Evolutionary conservation across 2,888 invertebrate genomes (phyloP).

Genomic region (Saturnia pavonia): DNA sequence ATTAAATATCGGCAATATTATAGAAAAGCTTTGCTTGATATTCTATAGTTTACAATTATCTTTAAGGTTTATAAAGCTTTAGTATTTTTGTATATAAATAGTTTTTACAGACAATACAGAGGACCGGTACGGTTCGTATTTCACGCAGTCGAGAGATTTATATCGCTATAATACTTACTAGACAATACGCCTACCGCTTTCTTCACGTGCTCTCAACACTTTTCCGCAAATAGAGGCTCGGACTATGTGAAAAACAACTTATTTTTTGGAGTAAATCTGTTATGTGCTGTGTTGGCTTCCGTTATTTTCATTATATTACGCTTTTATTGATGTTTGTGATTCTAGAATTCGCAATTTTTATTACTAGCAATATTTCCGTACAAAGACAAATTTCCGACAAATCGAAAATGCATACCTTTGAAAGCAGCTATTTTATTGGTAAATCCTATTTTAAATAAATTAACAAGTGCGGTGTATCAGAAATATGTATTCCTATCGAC

Average conservation of each 20-base stretch:
- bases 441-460: no score
- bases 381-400: no score
- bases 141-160: conserved; percentile 51
- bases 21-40: no score
- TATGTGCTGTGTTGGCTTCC: background rate
- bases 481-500: no score
- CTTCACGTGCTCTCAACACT: conserved; percentile 30
- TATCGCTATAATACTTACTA: conserved; percentile 44
- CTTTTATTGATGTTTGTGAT: background rate
- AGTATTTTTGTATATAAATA: no score
- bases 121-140: conserved; percentile 40
- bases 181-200: conserved; percentile 49
- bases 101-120: conserved; percentile 32
- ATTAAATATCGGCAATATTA: no score
- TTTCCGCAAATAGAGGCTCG: background rate
- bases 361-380: background rate
- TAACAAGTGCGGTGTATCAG: no score
- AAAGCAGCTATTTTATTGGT: no score
- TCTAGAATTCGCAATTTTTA: background rate
- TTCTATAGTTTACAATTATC: no score
- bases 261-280: background rate
- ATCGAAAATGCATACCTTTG: no score
- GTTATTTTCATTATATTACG: background rate
- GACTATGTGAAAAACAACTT: background rate
- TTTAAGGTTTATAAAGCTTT: no score